Conservation (phyloP, 2,888 invertebrate species). For the Tricholauxania praeusta region DNA sequence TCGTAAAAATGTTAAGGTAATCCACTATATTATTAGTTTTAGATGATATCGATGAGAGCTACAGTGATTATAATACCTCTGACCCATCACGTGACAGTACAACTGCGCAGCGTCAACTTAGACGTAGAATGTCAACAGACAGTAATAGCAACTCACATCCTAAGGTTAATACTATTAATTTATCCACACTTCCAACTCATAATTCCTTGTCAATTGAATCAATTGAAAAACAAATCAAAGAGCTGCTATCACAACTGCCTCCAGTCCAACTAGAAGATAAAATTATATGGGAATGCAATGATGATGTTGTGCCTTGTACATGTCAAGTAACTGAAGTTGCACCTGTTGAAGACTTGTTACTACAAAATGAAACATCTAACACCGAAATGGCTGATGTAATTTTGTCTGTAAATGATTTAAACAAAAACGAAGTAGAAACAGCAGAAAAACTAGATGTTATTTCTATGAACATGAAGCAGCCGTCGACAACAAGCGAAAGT, state of each 20-base stretch:
- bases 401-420: not conserved
- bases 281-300: constrained; percentile 47
- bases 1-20: constrained; percentile 1
- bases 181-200: not conserved
- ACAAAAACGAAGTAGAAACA: not conserved
- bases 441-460: not conserved
- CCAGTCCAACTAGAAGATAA: constrained; percentile 22
- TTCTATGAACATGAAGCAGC: constrained; percentile 23
- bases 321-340: constrained; percentile 53
- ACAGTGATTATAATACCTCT: constrained; percentile 60
- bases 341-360: constrained; percentile 5
- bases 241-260: constrained; percentile 43
- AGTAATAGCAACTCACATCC: constrained; percentile 53
- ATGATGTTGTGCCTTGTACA: constrained; percentile 56
- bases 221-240: constrained; percentile 46
- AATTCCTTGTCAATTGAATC: not conserved
- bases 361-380: not conserved
- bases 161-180: not conserved
- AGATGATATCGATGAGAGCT: constrained; percentile 52
- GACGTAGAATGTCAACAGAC: constrained; percentile 47
- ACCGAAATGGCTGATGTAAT: no score
- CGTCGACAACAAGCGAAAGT: constrained; percentile 10
- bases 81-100: constrained; percentile 59
- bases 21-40: constrained; percentile 30
- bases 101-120: constrained; percentile 10